phyloP scores from a whole-genome alignment of 1,140 invertebrate genomes.

The Dysdera silvatica region DNA sequence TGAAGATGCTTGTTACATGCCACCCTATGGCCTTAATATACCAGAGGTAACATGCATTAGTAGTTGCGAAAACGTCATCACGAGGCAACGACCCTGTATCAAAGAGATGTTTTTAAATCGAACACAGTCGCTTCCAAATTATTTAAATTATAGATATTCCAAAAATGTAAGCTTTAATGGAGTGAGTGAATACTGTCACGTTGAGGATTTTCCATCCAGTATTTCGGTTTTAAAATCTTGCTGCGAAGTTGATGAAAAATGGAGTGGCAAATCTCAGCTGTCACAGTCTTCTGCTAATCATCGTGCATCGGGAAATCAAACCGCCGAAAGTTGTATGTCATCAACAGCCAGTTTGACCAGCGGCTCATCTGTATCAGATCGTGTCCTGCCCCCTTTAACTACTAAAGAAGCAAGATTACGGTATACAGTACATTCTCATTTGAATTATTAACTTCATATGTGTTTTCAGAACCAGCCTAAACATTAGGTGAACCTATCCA shows the following conservation, averaged over 20 bases:
- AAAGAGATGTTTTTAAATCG: not conserved
- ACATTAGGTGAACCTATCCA: no score
- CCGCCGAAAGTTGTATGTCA: not conserved
- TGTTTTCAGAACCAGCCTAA: not conserved
- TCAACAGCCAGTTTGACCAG: not conserved
- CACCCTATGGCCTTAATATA: not conserved
- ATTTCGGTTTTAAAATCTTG: no score
- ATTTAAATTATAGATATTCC: no score
- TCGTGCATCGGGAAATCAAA: not conserved
- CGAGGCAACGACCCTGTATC: not conserved
- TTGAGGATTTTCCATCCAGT: no score
- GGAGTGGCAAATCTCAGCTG: no score
- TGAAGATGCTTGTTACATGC: not conserved
- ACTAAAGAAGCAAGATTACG: conserved; percentile 8
- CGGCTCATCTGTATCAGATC: not conserved
- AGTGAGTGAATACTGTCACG: no score
- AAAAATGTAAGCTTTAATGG: no score
- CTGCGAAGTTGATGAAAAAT: no score
- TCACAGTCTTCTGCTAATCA: not conserved
- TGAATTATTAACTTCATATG: not conserved
- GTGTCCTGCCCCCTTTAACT: conserved; percentile 10
- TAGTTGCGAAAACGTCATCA: not conserved
- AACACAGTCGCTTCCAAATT: no score
- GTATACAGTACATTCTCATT: not conserved
- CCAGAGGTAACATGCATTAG: not conserved